These are phyloP conservation scores for Pluvialis apricaria DNA, from an alignment of 2,113 vertebrate genomes.

Conservation along the genomic window DNA sequence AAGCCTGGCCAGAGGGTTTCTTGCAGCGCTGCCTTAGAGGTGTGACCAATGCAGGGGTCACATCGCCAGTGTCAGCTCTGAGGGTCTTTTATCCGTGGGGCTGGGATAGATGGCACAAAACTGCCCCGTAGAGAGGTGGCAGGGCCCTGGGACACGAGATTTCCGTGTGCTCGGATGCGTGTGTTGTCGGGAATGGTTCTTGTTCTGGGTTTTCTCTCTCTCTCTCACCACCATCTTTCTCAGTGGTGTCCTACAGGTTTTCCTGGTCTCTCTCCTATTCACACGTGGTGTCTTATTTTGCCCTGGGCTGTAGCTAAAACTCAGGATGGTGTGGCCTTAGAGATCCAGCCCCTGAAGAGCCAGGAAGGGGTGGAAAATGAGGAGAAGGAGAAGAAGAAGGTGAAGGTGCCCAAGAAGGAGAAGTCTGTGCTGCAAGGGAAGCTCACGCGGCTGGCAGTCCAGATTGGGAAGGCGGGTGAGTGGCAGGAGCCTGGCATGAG, in stretches of 20 bases:
- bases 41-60: background rate
- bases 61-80: background rate
- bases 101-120: background rate
- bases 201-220: conserved; percentile 44
- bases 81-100: background rate
- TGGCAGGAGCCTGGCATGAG: background rate
- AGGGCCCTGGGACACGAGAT: background rate
- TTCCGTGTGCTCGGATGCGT: conserved; percentile 2
- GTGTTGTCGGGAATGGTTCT: conserved; percentile 31
- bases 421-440: conserved; percentile 98
- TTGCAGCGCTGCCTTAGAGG: background rate
- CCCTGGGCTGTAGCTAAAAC: conserved; percentile 85
- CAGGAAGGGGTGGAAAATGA: conserved; percentile 88
- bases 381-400: conserved; percentile 88
- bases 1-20: background rate
- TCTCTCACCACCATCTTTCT: conserved; percentile 43
- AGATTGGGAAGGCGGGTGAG: conserved; percentile 96
- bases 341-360: conserved; percentile 96
- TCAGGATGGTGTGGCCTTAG: conserved; percentile 93
- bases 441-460: conserved; percentile 90
- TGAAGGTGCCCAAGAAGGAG: conserved; percentile 92
- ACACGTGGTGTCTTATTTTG: conserved; percentile 59
- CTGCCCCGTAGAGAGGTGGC: background rate
- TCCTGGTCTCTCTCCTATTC: conserved; percentile 27
- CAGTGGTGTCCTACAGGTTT: conserved; percentile 22